phyloP scores from a whole-genome alignment of 1,140 invertebrate genomes.

The Achatina immaculata region DNA sequence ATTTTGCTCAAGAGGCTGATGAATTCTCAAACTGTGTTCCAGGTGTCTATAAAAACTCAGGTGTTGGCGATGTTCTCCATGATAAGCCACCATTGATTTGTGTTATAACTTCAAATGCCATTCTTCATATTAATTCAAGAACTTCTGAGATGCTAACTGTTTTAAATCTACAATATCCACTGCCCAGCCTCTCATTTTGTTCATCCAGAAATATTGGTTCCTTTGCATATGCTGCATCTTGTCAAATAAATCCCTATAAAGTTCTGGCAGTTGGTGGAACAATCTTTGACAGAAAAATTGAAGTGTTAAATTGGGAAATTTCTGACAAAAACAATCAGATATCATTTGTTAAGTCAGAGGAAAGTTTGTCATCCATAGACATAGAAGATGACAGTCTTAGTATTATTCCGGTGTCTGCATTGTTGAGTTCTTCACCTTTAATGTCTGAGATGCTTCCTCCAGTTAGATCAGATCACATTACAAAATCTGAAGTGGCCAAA shows the following conservation, averaged over 20 bases:
- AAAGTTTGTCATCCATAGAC: not conserved
- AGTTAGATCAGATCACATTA: constrained; percentile 38
- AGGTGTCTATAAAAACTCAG: not conserved
- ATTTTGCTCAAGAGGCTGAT: constrained; percentile 17
- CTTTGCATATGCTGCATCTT: constrained; percentile 48
- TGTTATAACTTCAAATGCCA: constrained; percentile 57
- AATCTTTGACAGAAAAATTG: constrained; percentile 59
- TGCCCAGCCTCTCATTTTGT: constrained; percentile 38
- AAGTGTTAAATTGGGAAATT: constrained; percentile 57
- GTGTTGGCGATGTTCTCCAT: constrained; percentile 44
- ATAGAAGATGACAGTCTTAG: constrained; percentile 15
- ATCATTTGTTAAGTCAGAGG: not conserved
- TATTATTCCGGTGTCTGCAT: constrained; percentile 40
- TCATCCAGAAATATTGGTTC: constrained; percentile 42
- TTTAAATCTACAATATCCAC: constrained; percentile 41
- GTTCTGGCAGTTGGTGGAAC: constrained; percentile 62
- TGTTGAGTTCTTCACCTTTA: constrained; percentile 56
- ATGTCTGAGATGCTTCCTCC: constrained; percentile 59
- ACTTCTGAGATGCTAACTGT: constrained; percentile 55
- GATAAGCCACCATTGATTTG: constrained; percentile 53
- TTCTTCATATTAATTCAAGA: constrained; percentile 62
- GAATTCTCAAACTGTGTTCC: not conserved
- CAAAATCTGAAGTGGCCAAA: constrained; percentile 34
- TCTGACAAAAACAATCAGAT: constrained; percentile 10
- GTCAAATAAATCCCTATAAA: constrained; percentile 41